These are phyloP conservation scores for Montipora efflorescens DNA, from an alignment of 64 coral and sea anemone genomes.

Conservation along the genomic window DNA sequence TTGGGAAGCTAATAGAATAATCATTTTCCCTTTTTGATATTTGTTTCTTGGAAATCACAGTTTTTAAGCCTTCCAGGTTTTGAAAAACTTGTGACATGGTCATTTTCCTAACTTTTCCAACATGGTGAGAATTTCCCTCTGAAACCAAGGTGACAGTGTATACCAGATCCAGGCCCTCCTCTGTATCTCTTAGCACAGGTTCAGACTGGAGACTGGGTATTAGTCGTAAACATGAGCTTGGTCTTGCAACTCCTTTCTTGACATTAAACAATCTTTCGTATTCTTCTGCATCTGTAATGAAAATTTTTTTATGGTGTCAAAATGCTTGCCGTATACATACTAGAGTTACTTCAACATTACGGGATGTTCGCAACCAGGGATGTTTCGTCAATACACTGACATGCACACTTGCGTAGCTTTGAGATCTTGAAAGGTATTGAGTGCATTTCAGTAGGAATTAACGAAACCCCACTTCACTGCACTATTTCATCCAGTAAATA, in stretches of 20 bases:
- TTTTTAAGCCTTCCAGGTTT: not conserved
- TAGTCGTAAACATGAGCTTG: slow-evolving; percentile 15
- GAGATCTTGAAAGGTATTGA: no score
- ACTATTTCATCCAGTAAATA: no score
- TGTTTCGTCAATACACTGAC: no score
- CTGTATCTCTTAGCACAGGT: slow-evolving; percentile 21
- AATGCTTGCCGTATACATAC: no score
- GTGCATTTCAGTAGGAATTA: no score
- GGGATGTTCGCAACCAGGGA: no score
- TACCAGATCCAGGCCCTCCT: slow-evolving; percentile 40
- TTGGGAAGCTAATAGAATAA: slow-evolving; percentile 39
- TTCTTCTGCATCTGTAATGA: slow-evolving; percentile 39
- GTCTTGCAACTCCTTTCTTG: not conserved
- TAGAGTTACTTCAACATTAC: no score
- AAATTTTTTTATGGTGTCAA: not conserved
- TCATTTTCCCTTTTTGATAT: slow-evolving; percentile 21
- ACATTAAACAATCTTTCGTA: slow-evolving; percentile 24
- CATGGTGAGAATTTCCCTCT: not conserved
- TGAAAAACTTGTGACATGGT: not conserved
- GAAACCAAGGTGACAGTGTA: slow-evolving; percentile 38
- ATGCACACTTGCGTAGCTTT: no score
- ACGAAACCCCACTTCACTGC: no score
- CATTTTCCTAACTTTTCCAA: slow-evolving; percentile 43
- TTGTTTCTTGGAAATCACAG: not conserved
- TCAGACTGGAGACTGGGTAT: slow-evolving; percentile 13